These are phyloP conservation scores for Chelon auratus DNA, from an alignment of 2,797 vertebrate species.

Conservation along the genomic window DNA sequence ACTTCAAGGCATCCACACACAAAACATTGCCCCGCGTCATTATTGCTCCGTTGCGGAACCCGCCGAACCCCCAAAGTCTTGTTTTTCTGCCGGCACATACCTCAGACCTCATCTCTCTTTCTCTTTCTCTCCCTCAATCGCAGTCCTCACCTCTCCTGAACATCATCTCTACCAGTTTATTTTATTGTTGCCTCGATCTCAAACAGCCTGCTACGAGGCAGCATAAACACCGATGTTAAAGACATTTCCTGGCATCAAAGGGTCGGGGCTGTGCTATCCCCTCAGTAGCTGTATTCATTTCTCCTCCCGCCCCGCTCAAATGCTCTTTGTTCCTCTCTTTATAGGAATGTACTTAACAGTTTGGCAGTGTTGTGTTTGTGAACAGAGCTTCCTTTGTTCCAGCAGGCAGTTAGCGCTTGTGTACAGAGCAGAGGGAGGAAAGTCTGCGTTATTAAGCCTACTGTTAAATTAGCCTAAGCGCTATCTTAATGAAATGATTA, in stretches of 20 bases:
- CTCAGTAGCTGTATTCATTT: slow-evolving; percentile 79
- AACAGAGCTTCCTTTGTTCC: slow-evolving; percentile 78
- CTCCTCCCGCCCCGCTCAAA: slow-evolving; percentile 74
- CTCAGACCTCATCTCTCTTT: background rate
- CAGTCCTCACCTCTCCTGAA: slow-evolving; percentile 35
- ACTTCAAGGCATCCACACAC: slow-evolving; percentile 17
- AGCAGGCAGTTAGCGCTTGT: slow-evolving; percentile 73
- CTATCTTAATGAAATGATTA: slow-evolving; percentile 76
- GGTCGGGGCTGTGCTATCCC: slow-evolving; percentile 66
- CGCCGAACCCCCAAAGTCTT: slow-evolving; percentile 35
- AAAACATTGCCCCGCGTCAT: slow-evolving; percentile 48
- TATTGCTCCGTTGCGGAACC: slow-evolving; percentile 41
- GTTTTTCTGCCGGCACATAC: slow-evolving; percentile 30
- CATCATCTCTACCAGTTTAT: slow-evolving; percentile 62
- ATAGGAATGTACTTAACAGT: slow-evolving; percentile 82
- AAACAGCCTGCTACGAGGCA: slow-evolving; percentile 57
- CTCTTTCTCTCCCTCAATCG: slow-evolving; percentile 2
- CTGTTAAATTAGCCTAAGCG: slow-evolving; percentile 75
- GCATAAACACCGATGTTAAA: slow-evolving; percentile 72
- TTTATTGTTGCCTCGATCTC: slow-evolving; percentile 67
- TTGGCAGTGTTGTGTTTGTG: slow-evolving; percentile 78
- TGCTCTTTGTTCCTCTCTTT: slow-evolving; percentile 82
- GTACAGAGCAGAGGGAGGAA: slow-evolving; percentile 66
- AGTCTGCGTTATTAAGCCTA: slow-evolving; percentile 71
- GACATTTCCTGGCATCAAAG: slow-evolving; percentile 80